Evolutionary conservation across 2,113 vertebrate genomes (phyloP), one percentile per base, ranked within the genome.

Genomic region (Sisor rabdophorus): DNA sequence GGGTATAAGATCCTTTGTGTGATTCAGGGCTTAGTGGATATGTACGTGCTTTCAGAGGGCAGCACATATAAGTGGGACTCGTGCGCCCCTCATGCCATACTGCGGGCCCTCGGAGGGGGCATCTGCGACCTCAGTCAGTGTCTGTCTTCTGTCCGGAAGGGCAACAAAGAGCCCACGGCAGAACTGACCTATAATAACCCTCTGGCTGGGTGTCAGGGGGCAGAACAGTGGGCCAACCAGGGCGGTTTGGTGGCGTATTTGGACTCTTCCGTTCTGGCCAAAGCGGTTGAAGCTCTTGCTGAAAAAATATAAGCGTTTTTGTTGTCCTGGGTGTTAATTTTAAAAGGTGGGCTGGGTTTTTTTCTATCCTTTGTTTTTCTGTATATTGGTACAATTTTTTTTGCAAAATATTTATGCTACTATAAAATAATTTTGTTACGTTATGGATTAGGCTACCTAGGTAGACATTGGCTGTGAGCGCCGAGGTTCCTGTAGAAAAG

Each of bases 1-100:
- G 93, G 93, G 5, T 94, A 91, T 86, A 93, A 93, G 86, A 85
- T 93, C 83, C 87, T 93, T 61, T 94, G 93, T 0, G 85, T 94
- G 28, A 89, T 91, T 67, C 87, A 91, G 84, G 91, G 92, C 52
- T 83, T 90, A 69, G 91, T 88, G 0, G 90, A 93, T 0, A 79
- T 87, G 44, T 93, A 90, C 0, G 77, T 94, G 61, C 87, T 94
- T 54, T 94, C 93, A 0, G 91, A 93, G 82, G 89, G 89, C 26
- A 93, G 88, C 85, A 91, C 91, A 73, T 94, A 91, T 24, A 89
- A 92, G 75, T 93, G 93, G 92, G 93, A 95, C 75, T 87, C 91
- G 4, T 94, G 92, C 0, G 91, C 86, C 13, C 92, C 91, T 36
- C 92, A 93, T 4, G 92, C 89, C 19, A 73, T 94, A 63, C 89